Evolutionary conservation across 2,797 vertebrate species (phyloP), one percentile per base, ranked within the genome.

Genomic region (Pangasius krempfi): DNA sequence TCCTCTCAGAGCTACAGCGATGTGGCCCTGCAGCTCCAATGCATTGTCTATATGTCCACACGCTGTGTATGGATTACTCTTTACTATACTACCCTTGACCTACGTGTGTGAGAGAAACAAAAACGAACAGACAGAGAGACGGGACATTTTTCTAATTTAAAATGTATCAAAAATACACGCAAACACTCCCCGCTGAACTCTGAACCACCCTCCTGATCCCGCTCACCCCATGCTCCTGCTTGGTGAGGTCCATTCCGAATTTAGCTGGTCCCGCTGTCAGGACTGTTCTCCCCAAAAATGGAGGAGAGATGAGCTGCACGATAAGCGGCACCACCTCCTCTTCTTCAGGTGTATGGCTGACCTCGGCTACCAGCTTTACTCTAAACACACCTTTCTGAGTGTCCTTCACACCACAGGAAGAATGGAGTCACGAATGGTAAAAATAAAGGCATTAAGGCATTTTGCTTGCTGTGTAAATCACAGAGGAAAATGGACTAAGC

Each of bases 221-320:
- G 47, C 95, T 93, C 70, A 97, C 96, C 93, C 95, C 96, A 0
- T 97, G 96, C 84, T 97, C 96, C 89, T 96, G 94, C 92, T 96
- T 97, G 86, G 95, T 94, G 40, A 97, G 96, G 91, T 97, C 97
- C 95, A 96, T 93, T 81, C 97, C 97, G 91, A 97, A 97, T 92
- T 96, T 97, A 83, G 96, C 96, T 2, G 97, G 96, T 85, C 96
- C 97, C 0, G 96, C 97, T 0, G 94, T 96, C 78, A 97, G 94
- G 40, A 96, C 96, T 0, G 93, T 95, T 89, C 95, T 91, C 20
- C 97, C 96, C 92, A 97, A 93, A 89, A 95, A 97, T 0, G 97
- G 96, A 2, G 97, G 96, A 0, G 97, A 97, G 91, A 97, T 96
- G 90, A 97, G 93, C 92, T 97, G 97, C 44, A 97, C 95, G 0